These are phyloP conservation scores for Abramis brama DNA, from an alignment of 2,113 vertebrate genomes.

Conservation along the genomic window DNA sequence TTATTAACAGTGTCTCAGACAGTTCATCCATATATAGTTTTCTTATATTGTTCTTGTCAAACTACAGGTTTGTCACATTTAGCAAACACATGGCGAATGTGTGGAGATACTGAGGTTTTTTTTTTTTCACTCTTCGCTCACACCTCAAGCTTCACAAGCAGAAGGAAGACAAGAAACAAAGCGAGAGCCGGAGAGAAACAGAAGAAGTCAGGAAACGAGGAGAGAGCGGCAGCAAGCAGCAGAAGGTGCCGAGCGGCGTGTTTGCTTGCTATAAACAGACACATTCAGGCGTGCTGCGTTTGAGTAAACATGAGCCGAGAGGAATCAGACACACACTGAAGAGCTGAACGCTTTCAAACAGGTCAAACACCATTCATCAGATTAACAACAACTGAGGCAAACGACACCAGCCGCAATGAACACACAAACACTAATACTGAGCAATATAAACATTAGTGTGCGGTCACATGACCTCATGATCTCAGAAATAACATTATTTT, in stretches of 20 bases:
- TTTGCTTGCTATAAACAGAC: conserved; percentile 63
- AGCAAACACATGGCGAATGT: not conserved
- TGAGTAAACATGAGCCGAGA: conserved; percentile 38
- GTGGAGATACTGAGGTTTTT: not conserved
- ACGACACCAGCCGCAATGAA: not conserved
- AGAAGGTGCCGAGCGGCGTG: conserved; percentile 62
- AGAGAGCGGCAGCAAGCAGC: conserved; percentile 55
- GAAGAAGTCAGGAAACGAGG: conserved; percentile 49
- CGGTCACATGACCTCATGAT: not conserved
- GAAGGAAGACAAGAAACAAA: conserved; percentile 8
- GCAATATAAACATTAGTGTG: not conserved
- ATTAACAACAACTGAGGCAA: not conserved
- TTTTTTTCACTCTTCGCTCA: not conserved
- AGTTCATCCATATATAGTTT: not conserved
- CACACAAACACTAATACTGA: not conserved
- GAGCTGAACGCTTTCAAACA: not conserved
- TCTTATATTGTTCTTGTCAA: not conserved
- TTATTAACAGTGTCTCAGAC: not conserved
- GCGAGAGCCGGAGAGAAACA: conserved; percentile 11
- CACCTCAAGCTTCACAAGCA: conserved; percentile 50
- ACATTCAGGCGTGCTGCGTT: conserved; percentile 45
- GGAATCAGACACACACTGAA: conserved; percentile 16
- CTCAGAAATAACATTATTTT: not conserved
- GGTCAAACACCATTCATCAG: not conserved
- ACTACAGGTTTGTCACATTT: conserved; percentile 1